Base-by-base conservation (phyloP, 1,140 invertebrate genomes). In the Drosophila lowei region DNA sequence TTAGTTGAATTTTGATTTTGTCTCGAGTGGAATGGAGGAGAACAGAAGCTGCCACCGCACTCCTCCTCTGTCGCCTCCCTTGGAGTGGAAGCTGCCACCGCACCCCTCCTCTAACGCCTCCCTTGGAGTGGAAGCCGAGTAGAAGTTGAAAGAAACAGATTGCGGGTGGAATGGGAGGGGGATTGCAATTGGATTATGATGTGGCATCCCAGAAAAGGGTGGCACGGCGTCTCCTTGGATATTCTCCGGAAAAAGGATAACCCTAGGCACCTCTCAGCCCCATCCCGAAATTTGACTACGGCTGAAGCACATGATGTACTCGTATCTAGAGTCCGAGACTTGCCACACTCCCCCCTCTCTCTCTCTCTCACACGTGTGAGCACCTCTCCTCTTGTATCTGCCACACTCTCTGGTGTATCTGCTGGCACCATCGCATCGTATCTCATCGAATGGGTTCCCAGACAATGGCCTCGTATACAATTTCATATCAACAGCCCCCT, bases 1-100 rank as follows among this genome's bases (percentile, higher is more conserved):
- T 88, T 88, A 88, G 83, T 83, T 83, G 83, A 86, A 81, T 88
- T 86, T 77, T 79, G 80, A 76, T 88, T 88, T 86, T 79, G 71
- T 70, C 79, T 76, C 75, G 57, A 80, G 66, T 75, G 72, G 54
- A 1, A 18, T 18, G 18, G 18, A 18, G 18, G 18, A 1, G 18
- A 18, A 18, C 18, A 18, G 18, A 52, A 65, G 75, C 67, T 50
- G 44, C 71, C 68, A 58, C 72, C 18, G 18, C 18, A 1, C 18
- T 18, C 18, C 18, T n/a, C n/a, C n/a, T n/a, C n/a, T n/a, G n/a
- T n/a, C n/a, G n/a, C 18, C 18, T 18, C 18, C 18, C 18, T 18
- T 18, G 42, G 46, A 61, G 48, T 23, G 71, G 60, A 52, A 65
- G 75, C 66, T 49, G 44, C 71, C 68, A 58, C 72, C n/a, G n/a